Conservation (phyloP, 1,140 invertebrate genomes). For the Zaprionus tsacasi region DNA sequence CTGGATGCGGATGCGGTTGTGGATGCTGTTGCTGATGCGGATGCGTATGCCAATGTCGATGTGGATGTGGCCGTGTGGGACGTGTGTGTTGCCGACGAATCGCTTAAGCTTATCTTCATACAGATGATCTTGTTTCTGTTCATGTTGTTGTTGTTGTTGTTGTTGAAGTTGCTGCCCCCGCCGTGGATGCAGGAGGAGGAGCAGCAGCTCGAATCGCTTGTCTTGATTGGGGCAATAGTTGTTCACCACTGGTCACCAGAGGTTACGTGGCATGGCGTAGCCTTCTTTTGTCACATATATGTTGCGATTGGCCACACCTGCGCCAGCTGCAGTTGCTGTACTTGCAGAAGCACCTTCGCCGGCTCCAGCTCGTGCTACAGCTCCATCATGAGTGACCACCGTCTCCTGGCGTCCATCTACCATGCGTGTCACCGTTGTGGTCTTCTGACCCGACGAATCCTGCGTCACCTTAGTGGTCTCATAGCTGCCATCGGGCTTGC, state of each 20-base stretch:
- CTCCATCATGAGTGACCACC: conserved; percentile 55
- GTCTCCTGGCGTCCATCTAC: conserved; percentile 74
- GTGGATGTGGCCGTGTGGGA: conserved; percentile 57
- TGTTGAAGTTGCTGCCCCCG: conserved; percentile 46
- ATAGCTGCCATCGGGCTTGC: conserved; percentile 80
- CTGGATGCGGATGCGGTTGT: conserved; percentile 19
- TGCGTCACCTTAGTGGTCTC: conserved; percentile 78
- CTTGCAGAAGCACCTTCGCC: neutral
- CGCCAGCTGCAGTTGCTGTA: conserved; percentile 8
- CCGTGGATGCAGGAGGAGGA: conserved; percentile 45
- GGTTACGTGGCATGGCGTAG: conserved; percentile 83
- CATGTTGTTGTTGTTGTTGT: conserved; percentile 56
- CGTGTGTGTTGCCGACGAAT: conserved; percentile 79
- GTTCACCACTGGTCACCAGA: conserved; percentile 84
- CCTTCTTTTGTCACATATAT: conserved; percentile 83
- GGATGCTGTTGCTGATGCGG: conserved; percentile 43
- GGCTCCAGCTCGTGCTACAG: neutral
- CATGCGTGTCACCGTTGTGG: conserved; percentile 79
- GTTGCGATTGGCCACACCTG: conserved; percentile 64
- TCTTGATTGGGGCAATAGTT: conserved; percentile 75
- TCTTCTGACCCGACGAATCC: conserved; percentile 74
- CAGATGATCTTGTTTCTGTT: conserved; percentile 5
- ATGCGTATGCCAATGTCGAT: neutral
- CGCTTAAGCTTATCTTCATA: conserved; percentile 64
- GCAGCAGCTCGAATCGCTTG: conserved; percentile 67